phyloP scores from a whole-genome alignment of 2,888 invertebrate species.

The Clivina fossor region DNA sequence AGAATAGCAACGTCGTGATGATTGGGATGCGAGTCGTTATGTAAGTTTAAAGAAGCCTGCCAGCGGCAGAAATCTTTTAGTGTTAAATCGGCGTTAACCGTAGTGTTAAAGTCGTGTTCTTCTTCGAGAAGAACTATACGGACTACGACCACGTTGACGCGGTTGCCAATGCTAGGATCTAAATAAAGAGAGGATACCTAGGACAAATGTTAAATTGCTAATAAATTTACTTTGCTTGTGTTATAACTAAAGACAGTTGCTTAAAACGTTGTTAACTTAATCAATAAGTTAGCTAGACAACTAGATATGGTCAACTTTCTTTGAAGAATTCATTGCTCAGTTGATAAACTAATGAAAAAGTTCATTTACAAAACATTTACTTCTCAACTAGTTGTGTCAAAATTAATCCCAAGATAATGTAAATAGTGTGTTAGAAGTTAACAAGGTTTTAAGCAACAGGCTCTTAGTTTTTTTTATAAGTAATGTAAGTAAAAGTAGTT shows the following conservation, averaged over 20 bases:
- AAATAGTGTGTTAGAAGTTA: no score
- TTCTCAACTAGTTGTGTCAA: no score
- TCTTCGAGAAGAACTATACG: conserved; percentile 74
- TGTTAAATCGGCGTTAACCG: conserved; percentile 80
- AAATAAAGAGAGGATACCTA: conserved; percentile 77
- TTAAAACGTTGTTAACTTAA: no score
- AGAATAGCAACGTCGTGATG: conserved; percentile 90
- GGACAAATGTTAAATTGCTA: conserved; percentile 31
- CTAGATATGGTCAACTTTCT: neutral
- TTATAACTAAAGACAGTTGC: no score
- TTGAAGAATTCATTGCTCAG: neutral
- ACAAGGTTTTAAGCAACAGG: no score
- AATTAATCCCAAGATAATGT: no score
- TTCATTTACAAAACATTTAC: no score
- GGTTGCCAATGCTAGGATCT: conserved; percentile 87
- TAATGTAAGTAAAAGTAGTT: no score
- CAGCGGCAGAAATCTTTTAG: conserved; percentile 83
- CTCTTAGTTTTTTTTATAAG: no score
- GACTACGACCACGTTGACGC: conserved; percentile 87
- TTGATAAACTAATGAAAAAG: neutral
- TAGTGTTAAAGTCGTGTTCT: conserved; percentile 69
- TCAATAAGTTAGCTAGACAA: neutral
- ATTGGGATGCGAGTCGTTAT: conserved; percentile 76
- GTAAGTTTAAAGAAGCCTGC: conserved; percentile 76
- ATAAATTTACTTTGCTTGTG: no score